Base-by-base conservation (phyloP, 2,888 invertebrate genomes). In the Sabatieria punctata region DNA sequence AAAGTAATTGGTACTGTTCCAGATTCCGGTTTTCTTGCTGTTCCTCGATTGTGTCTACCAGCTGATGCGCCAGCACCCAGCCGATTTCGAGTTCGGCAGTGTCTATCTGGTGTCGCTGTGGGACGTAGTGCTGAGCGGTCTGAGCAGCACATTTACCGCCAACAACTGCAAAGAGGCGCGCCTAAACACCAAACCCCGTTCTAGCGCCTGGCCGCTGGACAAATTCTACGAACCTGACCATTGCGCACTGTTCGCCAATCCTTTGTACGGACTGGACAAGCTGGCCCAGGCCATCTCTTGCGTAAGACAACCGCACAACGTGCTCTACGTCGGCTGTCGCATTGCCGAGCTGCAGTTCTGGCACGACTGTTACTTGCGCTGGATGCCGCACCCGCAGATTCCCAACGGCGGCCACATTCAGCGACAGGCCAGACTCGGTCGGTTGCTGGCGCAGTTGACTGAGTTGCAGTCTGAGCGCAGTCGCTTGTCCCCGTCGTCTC, bases 41-140 rank as follows among this genome's bases (percentile, higher is more conserved):
- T 91, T 85, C 70, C 75, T 95, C 57, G 91, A 93, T 68, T 85
- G 85, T 67, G 79, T 81, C 46, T 88, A 86, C 85, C 91, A 93
- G 71, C 71, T 91, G 45, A 68, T 78, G 56, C 78, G 79, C 56
- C 89, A 89, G 71, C 85, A 78, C 68, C 86, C 88, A 0, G 74
- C 78, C 1, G 77, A 80, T 54, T 88, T 91, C 70, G 84, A 88
- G 70, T 85, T 84, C 71, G 80, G 84, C 22, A 85, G 88, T 70
- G 84, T 82, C 0, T 89, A 85, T 69, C 75, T 93, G 54, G 85
- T 85, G 1, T 80, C 85, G 0, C 65, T 93, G 30, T 89, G 88
- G 85, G 91, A 93, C 68, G 77, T 80, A 26, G 77, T 79, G n/a
- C 82, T 84, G 60, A 74, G 85, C 56, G 83, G 86, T 8, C 73